phyloP scores from a whole-genome alignment of 2,888 invertebrate species.

The Oligia strigilis region DNA sequence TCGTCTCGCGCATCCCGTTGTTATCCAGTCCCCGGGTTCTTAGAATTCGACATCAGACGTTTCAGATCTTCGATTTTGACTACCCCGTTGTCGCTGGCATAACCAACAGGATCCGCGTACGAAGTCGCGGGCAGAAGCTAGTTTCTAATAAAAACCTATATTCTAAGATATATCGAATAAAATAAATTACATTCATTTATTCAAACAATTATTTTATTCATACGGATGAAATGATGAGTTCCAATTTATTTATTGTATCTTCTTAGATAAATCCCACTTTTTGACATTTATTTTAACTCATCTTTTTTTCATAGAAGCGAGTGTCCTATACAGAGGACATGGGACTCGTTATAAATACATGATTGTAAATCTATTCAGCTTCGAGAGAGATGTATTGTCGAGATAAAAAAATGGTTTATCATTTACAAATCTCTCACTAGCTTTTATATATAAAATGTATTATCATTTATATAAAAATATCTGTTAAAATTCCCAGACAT shows the following conservation, averaged over 20 bases:
- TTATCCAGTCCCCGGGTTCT: too few species aligned
- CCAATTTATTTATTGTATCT: constrained; percentile 5
- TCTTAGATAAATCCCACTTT: not conserved
- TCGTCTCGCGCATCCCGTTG: too few species aligned
- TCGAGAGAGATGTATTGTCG: not conserved
- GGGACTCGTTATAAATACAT: constrained; percentile 35
- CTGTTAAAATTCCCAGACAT: not conserved
- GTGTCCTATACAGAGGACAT: not conserved
- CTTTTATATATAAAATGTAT: not conserved
- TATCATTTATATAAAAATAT: not conserved
- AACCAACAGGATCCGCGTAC: too few species aligned
- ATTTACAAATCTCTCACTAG: not conserved
- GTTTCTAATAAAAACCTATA: not conserved
- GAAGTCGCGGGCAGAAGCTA: too few species aligned
- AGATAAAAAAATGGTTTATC: not conserved
- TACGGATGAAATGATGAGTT: not conserved
- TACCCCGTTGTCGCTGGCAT: too few species aligned
- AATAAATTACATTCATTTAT: constrained; percentile 11
- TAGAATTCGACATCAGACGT: too few species aligned
- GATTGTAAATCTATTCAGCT: not conserved
- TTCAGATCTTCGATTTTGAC: too few species aligned
- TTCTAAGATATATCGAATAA: not conserved
- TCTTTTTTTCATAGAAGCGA: not conserved
- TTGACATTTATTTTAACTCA: not conserved
- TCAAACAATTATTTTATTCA: not conserved